These are phyloP conservation scores for Siphamia tubifer DNA, from an alignment of 2,113 vertebrate species.

Conservation along the genomic window DNA sequence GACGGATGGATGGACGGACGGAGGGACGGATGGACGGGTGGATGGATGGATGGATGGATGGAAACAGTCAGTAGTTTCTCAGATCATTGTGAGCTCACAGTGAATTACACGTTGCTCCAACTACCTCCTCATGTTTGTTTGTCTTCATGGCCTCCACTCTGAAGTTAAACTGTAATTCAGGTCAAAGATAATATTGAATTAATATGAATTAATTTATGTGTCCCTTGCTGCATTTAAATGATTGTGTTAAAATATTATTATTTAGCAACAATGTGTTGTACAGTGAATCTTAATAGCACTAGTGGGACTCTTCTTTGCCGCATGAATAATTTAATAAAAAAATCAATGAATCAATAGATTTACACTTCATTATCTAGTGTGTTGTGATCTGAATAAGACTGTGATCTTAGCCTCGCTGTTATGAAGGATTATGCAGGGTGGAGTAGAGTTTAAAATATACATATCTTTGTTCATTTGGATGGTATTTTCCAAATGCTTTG, in stretches of 20 bases:
- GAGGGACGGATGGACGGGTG: too few relatives aligned
- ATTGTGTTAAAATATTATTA: constrained; percentile 30
- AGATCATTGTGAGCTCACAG: neutral
- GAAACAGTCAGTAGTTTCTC: too few relatives aligned
- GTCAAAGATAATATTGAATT: constrained; percentile 36
- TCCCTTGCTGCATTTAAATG: constrained; percentile 21
- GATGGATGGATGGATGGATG: too few relatives aligned
- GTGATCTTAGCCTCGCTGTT: neutral
- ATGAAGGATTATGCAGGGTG: neutral
- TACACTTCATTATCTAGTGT: constrained; percentile 23
- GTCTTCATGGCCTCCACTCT: neutral
- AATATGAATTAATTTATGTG: constrained; percentile 26
- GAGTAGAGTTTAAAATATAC: neutral
- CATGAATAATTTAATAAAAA: constrained; percentile 21
- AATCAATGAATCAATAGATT: constrained; percentile 37
- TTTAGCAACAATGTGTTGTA: constrained; percentile 16
- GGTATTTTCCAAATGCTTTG: constrained; percentile 7
- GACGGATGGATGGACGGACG: too few relatives aligned
- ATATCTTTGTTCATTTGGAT: neutral
- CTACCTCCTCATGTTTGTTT: neutral
- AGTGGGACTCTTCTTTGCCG: neutral
- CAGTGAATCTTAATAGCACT: constrained; percentile 4
- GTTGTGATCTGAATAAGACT: neutral
- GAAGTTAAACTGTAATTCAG: constrained; percentile 25
- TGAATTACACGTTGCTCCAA: neutral